phyloP scores from a whole-genome alignment of 2,113 vertebrate species.

The Sitta europaea region DNA sequence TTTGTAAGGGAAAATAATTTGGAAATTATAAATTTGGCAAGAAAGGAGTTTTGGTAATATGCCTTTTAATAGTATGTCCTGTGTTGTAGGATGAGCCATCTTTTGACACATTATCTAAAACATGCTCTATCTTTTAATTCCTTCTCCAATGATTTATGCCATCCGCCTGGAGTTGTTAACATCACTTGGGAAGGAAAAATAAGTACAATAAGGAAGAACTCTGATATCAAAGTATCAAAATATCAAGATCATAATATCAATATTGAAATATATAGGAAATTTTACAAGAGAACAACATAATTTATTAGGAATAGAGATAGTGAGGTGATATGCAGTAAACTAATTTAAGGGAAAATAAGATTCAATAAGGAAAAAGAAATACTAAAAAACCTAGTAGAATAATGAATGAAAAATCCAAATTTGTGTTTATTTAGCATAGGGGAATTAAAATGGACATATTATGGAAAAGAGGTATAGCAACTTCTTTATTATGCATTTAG shows the following conservation, averaged over 20 bases:
- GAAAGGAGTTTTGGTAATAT: not conserved
- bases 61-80: not conserved
- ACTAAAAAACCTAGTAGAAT: not conserved
- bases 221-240: not conserved
- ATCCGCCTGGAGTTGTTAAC: not conserved
- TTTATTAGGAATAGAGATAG: not conserved
- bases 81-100: not conserved
- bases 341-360: not conserved
- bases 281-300: not conserved
- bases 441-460: not conserved
- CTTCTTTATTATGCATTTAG: not conserved
- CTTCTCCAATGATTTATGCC: not conserved
- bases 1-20: not conserved
- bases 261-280: not conserved
- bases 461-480: not conserved
- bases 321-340: not conserved
- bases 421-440: rapidly evolving
- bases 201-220: not conserved
- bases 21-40: not conserved
- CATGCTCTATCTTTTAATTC: not conserved
- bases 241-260: not conserved
- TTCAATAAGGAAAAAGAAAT: not conserved
- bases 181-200: not conserved
- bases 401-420: not conserved
- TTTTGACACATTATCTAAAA: not conserved